Conservation (phyloP, 2,888 invertebrate species). For the Palloptera scutellata region DNA sequence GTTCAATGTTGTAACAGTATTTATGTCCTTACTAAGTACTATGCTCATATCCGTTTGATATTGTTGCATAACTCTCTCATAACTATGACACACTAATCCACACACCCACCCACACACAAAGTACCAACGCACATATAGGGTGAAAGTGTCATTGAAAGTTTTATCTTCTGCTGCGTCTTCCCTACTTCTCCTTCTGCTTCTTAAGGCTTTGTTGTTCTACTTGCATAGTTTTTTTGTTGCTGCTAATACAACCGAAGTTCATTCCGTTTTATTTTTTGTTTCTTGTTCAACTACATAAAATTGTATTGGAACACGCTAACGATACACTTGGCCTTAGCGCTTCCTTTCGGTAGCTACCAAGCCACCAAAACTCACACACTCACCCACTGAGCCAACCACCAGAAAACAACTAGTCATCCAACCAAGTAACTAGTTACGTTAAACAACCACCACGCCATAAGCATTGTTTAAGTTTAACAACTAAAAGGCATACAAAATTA, state of each 20-base stretch:
- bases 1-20: too few relatives aligned
- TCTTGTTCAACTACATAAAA: background rate
- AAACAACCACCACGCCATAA: slow-evolving; percentile 2
- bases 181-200: background rate
- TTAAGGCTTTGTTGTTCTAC: background rate
- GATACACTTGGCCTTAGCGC: slow-evolving; percentile 20
- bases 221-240: background rate
- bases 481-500: background rate
- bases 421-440: background rate
- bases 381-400: background rate
- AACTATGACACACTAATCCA: background rate
- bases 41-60: too few relatives aligned
- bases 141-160: slow-evolving; percentile 26
- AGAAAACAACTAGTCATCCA: background rate
- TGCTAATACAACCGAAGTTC: background rate
- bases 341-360: background rate
- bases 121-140: background rate
- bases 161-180: slow-evolving; percentile 3
- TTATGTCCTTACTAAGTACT: too few relatives aligned
- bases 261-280: background rate
- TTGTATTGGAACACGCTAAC: slow-evolving; percentile 17
- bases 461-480: slow-evolving; percentile 13
- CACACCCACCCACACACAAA: background rate
- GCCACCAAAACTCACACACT: background rate
- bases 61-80: too few relatives aligned